These are phyloP conservation scores for Dasypogon diadema DNA, from an alignment of 2,888 invertebrate species.

Conservation along the genomic window DNA sequence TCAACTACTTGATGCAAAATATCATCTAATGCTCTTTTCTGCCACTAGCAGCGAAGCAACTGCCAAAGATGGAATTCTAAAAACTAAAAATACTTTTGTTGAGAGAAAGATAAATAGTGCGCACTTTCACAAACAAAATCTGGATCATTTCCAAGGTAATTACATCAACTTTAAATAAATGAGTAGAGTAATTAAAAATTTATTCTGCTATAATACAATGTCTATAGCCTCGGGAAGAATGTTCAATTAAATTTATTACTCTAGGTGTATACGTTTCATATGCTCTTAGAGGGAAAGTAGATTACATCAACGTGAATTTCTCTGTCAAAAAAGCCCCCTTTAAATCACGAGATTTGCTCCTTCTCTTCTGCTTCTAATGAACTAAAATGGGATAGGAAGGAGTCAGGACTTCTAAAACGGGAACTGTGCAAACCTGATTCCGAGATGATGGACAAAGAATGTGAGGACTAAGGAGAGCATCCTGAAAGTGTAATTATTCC, in stretches of 20 bases:
- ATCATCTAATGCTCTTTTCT: too few relatives aligned
- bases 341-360: not conserved
- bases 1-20: too few relatives aligned
- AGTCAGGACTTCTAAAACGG: too few relatives aligned
- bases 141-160: too few relatives aligned
- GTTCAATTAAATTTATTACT: not conserved
- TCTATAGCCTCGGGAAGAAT: not conserved
- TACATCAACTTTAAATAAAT: too few relatives aligned
- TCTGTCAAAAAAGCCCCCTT: not conserved
- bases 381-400: not conserved
- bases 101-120: too few relatives aligned
- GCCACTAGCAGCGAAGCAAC: too few relatives aligned
- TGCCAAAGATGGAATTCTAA: too few relatives aligned
- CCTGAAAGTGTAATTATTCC: slow-evolving; percentile 39
- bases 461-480: slow-evolving; percentile 13
- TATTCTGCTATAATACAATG: not conserved
- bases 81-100: too few relatives aligned
- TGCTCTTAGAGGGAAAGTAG: not conserved
- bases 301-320: not conserved
- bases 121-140: too few relatives aligned
- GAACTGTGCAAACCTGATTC: slow-evolving; percentile 3
- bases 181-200: not conserved
- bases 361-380: not conserved
- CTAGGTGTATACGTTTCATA: not conserved
- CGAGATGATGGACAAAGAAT: slow-evolving; percentile 23